Percentiles rank a stretch among this genome's conserved stretches.
phyloP scores from a whole-genome alignment of 2,797 vertebrate species.

The Clarias platycephalus region DNA sequence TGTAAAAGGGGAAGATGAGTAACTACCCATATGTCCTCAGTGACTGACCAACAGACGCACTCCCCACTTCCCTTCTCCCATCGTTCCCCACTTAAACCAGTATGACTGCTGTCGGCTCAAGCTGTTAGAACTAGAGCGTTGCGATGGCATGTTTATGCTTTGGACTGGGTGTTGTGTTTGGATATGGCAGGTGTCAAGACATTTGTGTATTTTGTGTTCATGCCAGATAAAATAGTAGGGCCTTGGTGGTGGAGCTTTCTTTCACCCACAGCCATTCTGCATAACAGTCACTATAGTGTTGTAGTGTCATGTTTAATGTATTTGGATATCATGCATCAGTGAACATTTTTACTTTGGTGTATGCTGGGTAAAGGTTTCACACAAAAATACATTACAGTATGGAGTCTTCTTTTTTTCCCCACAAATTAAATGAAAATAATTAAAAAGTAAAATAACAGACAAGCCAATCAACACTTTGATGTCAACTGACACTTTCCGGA shows the following conservation, averaged over 20 bases:
- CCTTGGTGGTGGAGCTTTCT: slow-evolving; percentile 40
- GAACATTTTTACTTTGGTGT: slow-evolving; percentile 5
- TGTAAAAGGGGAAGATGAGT: slow-evolving; percentile 39
- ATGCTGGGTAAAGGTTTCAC: background rate
- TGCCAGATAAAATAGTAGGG: slow-evolving; percentile 57
- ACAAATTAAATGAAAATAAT: too few relatives aligned
- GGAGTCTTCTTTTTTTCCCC: background rate
- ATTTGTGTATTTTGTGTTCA: slow-evolving; percentile 42
- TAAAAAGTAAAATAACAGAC: background rate
- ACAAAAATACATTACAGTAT: background rate
- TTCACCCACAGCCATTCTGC: slow-evolving; percentile 8
- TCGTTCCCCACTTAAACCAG: slow-evolving; percentile 20
- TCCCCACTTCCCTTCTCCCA: slow-evolving; percentile 20
- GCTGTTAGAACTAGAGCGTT: slow-evolving; percentile 47
- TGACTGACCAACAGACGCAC: slow-evolving; percentile 45
- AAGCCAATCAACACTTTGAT: background rate
- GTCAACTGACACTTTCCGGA: background rate
- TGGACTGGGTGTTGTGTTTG: slow-evolving; percentile 55
- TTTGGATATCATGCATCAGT: background rate
- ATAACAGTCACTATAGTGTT: slow-evolving; percentile 24
- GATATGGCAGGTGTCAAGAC: slow-evolving; percentile 37
- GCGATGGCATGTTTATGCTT: slow-evolving; percentile 55
- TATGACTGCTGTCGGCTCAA: slow-evolving; percentile 45
- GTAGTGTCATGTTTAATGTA: background rate
- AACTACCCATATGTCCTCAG: slow-evolving; percentile 48